A percentile compares a stretch with the other conserved stretches of the same genome.
Conservation (phyloP, 2,113 vertebrate genomes). For the Corythaeola cristata region DNA sequence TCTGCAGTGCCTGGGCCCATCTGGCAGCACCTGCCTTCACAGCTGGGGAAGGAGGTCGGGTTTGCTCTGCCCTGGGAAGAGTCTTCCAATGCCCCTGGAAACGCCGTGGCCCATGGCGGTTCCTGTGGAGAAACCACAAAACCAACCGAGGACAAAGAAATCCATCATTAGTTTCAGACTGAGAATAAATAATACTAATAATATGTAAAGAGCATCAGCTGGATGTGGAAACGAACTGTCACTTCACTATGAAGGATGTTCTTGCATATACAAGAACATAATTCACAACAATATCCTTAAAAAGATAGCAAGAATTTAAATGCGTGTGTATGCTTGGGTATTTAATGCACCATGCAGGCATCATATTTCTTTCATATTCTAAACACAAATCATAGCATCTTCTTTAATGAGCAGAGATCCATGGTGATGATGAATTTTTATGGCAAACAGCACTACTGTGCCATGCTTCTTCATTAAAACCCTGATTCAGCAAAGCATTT, state of each 20-base stretch:
- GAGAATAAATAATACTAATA: conserved; percentile 64
- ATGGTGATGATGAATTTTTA: conserved; percentile 50
- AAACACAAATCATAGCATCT: conserved; percentile 49
- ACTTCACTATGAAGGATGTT: conserved; percentile 42
- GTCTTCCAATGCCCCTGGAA: background rate
- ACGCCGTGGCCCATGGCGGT: background rate
- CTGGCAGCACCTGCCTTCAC: accelerated
- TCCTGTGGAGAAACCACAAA: conserved; percentile 49
- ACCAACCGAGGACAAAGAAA: background rate
- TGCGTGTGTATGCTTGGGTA: conserved; percentile 26
- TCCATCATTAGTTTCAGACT: conserved; percentile 16
- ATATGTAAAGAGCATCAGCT: conserved; percentile 54
- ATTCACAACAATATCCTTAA: conserved; percentile 53
- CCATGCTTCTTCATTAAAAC: conserved; percentile 42
- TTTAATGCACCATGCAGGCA: conserved; percentile 48
- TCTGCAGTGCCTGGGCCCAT: background rate
- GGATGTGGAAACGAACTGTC: conserved; percentile 53
- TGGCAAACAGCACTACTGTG: conserved; percentile 26
- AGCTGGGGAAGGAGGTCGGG: accelerated
- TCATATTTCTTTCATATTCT: conserved; percentile 59
- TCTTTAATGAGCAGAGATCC: conserved; percentile 37
- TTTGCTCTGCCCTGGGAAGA: background rate
- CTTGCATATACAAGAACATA: conserved; percentile 46
- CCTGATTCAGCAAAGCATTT: conserved; percentile 51
- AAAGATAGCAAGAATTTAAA: conserved; percentile 68